These are phyloP conservation scores for Mirza zaza DNA, from an alignment of 2,113 vertebrate genomes.

Conservation along the genomic window DNA sequence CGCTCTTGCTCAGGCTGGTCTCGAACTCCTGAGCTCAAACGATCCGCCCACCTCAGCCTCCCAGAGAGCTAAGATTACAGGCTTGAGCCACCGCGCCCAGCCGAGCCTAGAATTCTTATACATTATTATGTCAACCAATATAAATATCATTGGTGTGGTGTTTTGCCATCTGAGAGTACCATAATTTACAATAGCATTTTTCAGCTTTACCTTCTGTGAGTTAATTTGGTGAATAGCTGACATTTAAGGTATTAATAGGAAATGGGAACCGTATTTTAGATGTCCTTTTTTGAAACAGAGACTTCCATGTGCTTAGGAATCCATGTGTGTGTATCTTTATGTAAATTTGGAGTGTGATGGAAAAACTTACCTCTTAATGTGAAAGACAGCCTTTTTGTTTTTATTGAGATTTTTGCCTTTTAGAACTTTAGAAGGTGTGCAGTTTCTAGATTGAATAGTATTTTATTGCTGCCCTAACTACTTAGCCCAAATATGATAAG, in stretches of 20 bases:
- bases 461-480: not conserved
- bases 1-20: too few relatives aligned
- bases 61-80: too few relatives aligned
- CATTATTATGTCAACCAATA: not conserved
- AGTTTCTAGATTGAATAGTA: conserved; percentile 1
- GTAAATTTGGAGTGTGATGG: not conserved
- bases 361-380: not conserved
- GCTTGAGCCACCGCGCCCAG: too few relatives aligned
- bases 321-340: not conserved
- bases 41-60: too few relatives aligned
- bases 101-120: not conserved
- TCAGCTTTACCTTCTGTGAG: not conserved
- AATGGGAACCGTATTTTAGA: not conserved
- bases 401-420: conserved; percentile 13
- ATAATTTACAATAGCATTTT: not conserved
- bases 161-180: not conserved
- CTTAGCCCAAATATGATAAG: not conserved
- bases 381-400: not conserved
- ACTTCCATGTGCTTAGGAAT: not conserved
- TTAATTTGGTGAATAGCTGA: not conserved
- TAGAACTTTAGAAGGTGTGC: not conserved
- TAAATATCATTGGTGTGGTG: not conserved
- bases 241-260: not conserved
- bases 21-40: too few relatives aligned
- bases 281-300: not conserved